Base-by-base conservation (phyloP, 2,888 invertebrate genomes). In the Morpho deidamia region DNA sequence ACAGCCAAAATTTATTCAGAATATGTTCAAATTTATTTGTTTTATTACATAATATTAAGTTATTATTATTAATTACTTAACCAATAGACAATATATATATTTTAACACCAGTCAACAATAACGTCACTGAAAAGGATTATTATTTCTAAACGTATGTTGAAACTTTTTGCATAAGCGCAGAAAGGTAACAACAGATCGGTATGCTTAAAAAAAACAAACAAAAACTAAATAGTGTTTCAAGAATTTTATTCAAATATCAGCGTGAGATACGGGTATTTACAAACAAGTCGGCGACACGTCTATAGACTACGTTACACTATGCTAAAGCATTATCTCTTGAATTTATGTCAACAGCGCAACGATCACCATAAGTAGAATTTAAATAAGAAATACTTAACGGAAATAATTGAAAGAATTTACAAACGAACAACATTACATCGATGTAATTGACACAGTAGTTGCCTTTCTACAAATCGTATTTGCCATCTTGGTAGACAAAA, bases 221-320 rank as follows among this genome's bases (percentile, higher is more conserved):
- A 63, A n/a, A n/a, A 44, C 32, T 11, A 49, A 51, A 4, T 69
- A 69, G 71, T 75, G 71, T 75, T 78, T 51, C 78, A 77, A 74
- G 72, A 68, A 61, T 79, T 84, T 82, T 83, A 85, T 84, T 85
- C 66, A 74, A 81, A 70, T 68, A 76, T 74, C 78, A 80, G 85
- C 83, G 83, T 86, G 86, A 76, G 69, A 71, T 76, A 74, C 68
- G 69, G 72, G 67, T 86, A 84, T 87, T 80, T 83, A 85, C 84
- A 88, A 56, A 60, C 73, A 71, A 60, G 67, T 69, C 23, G 49
- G 46, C 49, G 49, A 35, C 33, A 39, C 48, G 42, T 41, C 34
- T 45, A 51, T 43, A 45, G 44, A 49, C 53, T 40, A 50, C 38
- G 34, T 41, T 23, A 40, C 47, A 23, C 11, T 23, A 38, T 43